Percentiles rank a stretch among this genome's conserved stretches.
Conservation (phyloP, 37 sponge, comb jelly and placozoan genomes). For the Oopsacas minuta region DNA sequence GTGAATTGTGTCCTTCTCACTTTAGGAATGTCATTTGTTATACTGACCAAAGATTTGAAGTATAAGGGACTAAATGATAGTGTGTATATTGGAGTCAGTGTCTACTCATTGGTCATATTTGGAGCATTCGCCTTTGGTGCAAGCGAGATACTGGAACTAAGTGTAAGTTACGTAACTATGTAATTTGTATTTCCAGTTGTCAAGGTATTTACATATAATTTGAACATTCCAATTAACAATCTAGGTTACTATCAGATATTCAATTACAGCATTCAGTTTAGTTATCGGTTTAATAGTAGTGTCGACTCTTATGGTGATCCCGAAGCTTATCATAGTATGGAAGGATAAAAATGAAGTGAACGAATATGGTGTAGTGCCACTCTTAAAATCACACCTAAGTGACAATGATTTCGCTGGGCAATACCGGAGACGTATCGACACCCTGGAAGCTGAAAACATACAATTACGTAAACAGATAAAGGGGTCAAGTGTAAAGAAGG, state of each 20-base stretch:
- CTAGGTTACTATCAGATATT: neutral
- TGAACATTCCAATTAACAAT: no score
- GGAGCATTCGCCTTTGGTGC: neutral
- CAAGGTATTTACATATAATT: neutral
- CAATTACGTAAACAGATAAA: neutral
- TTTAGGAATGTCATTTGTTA: neutral
- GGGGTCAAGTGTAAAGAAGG: neutral
- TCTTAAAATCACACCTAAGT: neutral
- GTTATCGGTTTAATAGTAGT: neutral
- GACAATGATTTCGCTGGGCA: neutral
- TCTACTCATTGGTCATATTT: neutral
- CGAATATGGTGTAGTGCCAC: neutral
- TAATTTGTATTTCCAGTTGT: neutral
- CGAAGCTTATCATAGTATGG: neutral
- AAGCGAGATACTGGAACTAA: neutral
- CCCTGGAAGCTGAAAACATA: neutral
- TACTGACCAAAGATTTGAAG: neutral
- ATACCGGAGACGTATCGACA: neutral
- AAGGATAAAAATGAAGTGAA: neutral
- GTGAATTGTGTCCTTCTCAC: neutral
- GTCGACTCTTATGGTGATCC: neutral
- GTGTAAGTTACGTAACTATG: neutral
- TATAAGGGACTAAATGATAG: neutral
- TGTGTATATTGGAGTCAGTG: slow-evolving; percentile 6
- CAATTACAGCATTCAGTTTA: neutral